Conservation (phyloP, 2,113 vertebrate genomes). For the Camelus dromedarius region DNA sequence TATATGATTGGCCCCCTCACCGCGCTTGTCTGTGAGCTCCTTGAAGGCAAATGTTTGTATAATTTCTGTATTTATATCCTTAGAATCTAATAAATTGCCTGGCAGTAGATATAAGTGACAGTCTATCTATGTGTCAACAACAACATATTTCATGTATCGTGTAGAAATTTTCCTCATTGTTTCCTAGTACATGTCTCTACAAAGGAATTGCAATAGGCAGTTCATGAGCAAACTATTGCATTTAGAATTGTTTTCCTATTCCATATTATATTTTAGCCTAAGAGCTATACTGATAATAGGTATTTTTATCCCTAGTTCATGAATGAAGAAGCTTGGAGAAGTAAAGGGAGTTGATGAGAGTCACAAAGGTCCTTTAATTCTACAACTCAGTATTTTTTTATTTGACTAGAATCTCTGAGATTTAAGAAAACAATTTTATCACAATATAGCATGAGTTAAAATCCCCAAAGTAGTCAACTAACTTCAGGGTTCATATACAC, state of each 20-base stretch:
- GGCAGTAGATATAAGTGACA: neutral
- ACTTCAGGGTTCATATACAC: neutral
- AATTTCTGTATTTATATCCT: neutral
- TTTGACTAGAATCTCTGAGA: neutral
- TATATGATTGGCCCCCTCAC: neutral
- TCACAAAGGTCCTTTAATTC: neutral
- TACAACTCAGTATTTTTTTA: neutral
- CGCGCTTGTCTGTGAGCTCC: neutral
- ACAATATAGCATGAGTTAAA: neutral
- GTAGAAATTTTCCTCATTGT: neutral
- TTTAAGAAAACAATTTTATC: slow-evolving; percentile 54
- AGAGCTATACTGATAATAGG: neutral
- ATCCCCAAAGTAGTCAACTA: neutral
- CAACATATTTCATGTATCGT: neutral
- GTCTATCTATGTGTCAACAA: neutral
- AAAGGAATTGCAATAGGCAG: neutral
- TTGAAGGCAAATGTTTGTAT: neutral
- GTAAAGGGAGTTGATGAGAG: neutral
- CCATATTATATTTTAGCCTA: slow-evolving; percentile 14
- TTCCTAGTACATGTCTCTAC: neutral
- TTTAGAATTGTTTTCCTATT: neutral
- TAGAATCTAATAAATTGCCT: neutral
- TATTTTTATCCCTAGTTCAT: neutral
- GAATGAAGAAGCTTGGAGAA: slow-evolving; percentile 31
- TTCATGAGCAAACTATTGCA: neutral